phyloP scores from a whole-genome alignment of 2,797 vertebrate species.

The Malurus leucopterus region DNA sequence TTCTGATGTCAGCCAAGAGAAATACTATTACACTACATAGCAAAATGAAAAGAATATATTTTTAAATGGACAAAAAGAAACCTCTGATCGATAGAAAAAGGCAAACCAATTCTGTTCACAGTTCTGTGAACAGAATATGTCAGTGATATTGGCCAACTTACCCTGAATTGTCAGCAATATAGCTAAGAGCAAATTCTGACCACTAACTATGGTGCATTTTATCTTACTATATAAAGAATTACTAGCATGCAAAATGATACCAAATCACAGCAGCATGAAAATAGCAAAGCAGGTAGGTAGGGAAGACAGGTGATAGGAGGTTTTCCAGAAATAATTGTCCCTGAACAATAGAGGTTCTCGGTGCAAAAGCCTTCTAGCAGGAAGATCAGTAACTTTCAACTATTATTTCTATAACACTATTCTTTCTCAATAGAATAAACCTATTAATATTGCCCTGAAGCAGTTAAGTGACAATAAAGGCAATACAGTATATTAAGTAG shows the following conservation, averaged over 20 bases:
- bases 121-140: neutral
- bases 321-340: neutral
- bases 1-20: neutral
- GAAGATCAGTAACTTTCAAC: neutral
- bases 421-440: neutral
- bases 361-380: neutral
- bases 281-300: neutral
- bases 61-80: neutral
- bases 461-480: neutral
- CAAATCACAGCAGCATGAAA: neutral
- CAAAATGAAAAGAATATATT: neutral
- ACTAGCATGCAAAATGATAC: neutral
- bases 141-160: neutral
- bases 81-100: neutral
- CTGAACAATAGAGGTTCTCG: neutral
- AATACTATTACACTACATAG: neutral
- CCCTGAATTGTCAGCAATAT: neutral
- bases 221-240: neutral
- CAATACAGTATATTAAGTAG: neutral
- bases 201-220: neutral
- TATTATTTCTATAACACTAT: neutral
- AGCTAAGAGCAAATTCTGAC: neutral
- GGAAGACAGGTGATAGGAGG: neutral
- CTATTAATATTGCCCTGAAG: neutral
- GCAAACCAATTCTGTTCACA: neutral